Evolutionary conservation across 2,888 invertebrate species (phyloP), one percentile per base, ranked within the genome.

Genomic region (Drosophila paramelanica): DNA sequence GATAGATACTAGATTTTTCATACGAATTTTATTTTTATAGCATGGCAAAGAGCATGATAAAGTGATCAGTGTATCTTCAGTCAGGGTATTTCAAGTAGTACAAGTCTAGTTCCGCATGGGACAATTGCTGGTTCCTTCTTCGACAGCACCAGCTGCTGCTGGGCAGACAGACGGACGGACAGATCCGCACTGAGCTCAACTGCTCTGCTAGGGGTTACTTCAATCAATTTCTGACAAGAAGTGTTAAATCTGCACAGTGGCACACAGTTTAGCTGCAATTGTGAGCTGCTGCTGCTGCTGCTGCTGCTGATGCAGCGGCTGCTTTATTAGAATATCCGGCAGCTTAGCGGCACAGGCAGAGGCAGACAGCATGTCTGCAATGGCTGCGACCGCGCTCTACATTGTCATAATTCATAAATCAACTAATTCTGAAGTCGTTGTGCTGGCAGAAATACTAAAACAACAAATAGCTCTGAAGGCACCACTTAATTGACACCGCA

Each of bases 161-260:
- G 42, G 31, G 31, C 58, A 8, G 41, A 7, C 27, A 3, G 45
- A 8, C 47, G 43, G 53, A 27, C 42, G 47, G 47, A 17, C 27
- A 39, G 41, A 42, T 38, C 13, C 20, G 36, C 13, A 27, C 66
- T 50, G 73, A 20, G 66, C 70, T 83, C 76, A 80, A 78, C 75
- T 81, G 70, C 73, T 81, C 79, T 76, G 71, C 85, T 83, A 74
- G 83, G 85, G 85, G 83, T 76, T 81, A 77, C 85, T 88, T 85
- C 89, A 89, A 90, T 91, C 89, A 91, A 90, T 89, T 89, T 89
- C 89, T 90, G 91, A 91, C 91, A 91, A 91, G 91, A 91, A 91
- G 90, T 91, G 91, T 91, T 91, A 91, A 91, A 91, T 91, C 91
- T 91, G 91, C 91, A 89, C 55, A 57, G 65, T 51, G 57, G 60